phyloP scores from a whole-genome alignment of 2,888 invertebrate species.

The Frankliniella fusca region DNA sequence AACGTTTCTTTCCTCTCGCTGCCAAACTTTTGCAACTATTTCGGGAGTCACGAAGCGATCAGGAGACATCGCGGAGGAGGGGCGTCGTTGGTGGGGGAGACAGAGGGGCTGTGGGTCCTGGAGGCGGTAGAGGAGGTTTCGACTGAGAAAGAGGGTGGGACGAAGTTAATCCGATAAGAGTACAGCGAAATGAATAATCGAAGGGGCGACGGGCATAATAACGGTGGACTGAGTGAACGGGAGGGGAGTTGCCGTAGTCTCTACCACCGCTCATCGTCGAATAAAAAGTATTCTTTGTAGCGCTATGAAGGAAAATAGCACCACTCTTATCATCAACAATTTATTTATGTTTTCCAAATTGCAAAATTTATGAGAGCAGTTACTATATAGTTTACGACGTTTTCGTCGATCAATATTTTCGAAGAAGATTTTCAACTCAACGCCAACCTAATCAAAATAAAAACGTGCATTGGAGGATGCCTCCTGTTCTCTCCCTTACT shows the following conservation, averaged over 20 bases:
- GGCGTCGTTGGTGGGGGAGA: neutral
- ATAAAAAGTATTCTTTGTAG: neutral
- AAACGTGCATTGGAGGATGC: no score
- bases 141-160: neutral
- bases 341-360: no score
- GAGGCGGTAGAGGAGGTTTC: neutral
- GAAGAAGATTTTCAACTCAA: no score
- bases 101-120: neutral
- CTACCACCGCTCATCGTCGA: neutral
- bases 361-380: no score
- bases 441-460: no score
- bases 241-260: neutral
- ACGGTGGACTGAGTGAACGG: no score
- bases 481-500: no score
- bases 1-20: no score
- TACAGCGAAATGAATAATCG: slow-evolving; percentile 18
- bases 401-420: no score
- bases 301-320: no score
- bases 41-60: neutral
- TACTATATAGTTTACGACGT: no score
- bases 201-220: neutral
- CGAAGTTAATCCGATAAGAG: slow-evolving; percentile 3
- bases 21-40: neutral
- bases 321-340: no score
- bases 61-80: neutral